Evolutionary conservation across 2,888 invertebrate species (phyloP), one percentile per base, ranked within the genome.

Genomic region (Polylopha cassiicola): DNA sequence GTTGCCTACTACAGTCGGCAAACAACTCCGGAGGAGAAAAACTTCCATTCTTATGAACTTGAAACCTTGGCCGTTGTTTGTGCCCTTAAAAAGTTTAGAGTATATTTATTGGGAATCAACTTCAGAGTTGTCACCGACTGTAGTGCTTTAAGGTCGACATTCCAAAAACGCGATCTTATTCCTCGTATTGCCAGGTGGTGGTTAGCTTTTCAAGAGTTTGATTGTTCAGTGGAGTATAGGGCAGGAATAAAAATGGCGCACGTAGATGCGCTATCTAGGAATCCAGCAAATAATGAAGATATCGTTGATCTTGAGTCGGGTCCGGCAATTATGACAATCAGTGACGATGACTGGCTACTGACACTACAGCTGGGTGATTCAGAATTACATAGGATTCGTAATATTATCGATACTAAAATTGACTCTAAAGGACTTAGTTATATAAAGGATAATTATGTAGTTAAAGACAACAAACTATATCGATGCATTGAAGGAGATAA

Each of bases 11-110:
- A 42, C 5, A 58, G 51, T 22, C 33, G 52, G 0, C 46, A 51
- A 11, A 55, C 54, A 0, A 33, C 50, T 0, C 50, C 50, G 0
- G 51, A 53, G n/a, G 54, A 53, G 23, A 43, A 30, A 9, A 37
- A 52, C 11, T 51, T 48, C n/a, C 50, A 50, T 17, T 34, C 51
- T 1, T 55, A 45, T 11, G 57, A 57, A 11, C 9, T 57, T 4
- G 50, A 57, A 9, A 47, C 55, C 0, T 18, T 47, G 10, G 52
- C 52, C 0, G 50, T 48, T 2, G 21, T 37, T 11, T 24, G 37
- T 7, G 23, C 36, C n/a, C 8, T 42, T 10, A 5, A 17, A 11
- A 42, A 42, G 15, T 42, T 42, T 9, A 22, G 36, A 10, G 36
- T 42, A 7, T 42, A 30, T 22, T 11, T 42, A 5, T 9, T 37